Evolutionary conservation across 2,113 vertebrate genomes (phyloP).

Genomic region (Gallinago media): DNA sequence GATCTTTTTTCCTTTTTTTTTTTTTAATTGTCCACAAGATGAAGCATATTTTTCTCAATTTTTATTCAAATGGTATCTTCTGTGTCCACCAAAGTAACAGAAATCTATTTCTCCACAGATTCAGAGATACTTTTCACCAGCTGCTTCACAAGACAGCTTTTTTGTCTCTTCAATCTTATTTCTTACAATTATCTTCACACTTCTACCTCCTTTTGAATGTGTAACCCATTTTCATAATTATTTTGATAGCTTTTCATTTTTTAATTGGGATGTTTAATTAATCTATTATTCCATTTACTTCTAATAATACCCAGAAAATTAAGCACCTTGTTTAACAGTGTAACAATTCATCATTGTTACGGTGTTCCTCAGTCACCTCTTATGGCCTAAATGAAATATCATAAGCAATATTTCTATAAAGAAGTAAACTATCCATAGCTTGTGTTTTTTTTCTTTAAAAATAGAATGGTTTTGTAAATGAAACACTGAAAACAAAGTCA

Average conservation of each 20-base stretch:
- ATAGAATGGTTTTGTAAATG: not conserved
- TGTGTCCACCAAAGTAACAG: not conserved
- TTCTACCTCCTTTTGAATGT: not conserved
- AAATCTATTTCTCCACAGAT: not conserved
- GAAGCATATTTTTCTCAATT: not conserved
- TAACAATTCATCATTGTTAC: slow-evolving; percentile 28
- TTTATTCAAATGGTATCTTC: not conserved
- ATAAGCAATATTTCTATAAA: not conserved
- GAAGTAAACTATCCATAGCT: not conserved
- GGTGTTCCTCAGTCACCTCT: not conserved
- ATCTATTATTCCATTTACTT: slow-evolving; percentile 37
- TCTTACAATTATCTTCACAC: not conserved
- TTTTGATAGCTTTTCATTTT: not conserved
- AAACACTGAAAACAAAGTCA: not conserved
- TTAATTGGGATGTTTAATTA: slow-evolving; percentile 27
- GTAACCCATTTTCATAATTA: not conserved
- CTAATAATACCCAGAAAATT: slow-evolving; percentile 32
- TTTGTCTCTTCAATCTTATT: not conserved
- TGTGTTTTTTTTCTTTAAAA: not conserved
- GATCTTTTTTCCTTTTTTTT: not conserved
- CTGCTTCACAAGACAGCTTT: not conserved
- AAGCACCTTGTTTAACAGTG: not conserved
- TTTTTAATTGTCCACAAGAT: not conserved
- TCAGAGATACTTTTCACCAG: not conserved
- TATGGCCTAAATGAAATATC: not conserved